These are phyloP conservation scores for Eupithecia pulchellata DNA, from an alignment of 2,888 invertebrate species.

Conservation along the genomic window DNA sequence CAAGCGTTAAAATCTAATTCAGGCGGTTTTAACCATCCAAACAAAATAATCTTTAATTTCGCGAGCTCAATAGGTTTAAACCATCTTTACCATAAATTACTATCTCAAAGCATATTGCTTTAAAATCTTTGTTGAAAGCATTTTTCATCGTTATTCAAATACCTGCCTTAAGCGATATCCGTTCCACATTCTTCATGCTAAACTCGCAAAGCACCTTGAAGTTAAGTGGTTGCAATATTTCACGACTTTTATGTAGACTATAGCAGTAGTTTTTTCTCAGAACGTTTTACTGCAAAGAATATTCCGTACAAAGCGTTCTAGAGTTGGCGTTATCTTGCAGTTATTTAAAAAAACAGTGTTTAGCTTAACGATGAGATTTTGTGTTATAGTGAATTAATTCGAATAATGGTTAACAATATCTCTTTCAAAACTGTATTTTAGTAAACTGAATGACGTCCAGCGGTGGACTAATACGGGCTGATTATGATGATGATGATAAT, in stretches of 20 bases:
- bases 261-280: neutral
- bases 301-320: neutral
- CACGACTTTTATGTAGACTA: slow-evolving; percentile 28
- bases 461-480: no score
- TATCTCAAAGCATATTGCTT: slow-evolving; percentile 10
- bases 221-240: slow-evolving; percentile 49
- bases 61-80: neutral
- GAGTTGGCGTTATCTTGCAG: neutral
- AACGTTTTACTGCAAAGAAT: neutral
- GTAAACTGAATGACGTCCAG: no score
- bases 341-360: neutral
- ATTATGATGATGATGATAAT: no score
- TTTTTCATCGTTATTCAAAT: slow-evolving; percentile 29
- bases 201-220: slow-evolving; percentile 33
- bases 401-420: no score
- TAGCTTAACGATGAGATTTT: no score
- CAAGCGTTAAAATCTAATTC: no score
- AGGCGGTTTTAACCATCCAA: neutral
- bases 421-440: no score
- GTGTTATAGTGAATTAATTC: neutral
- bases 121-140: slow-evolving; percentile 12
- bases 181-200: slow-evolving; percentile 40
- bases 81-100: slow-evolving; percentile 2
- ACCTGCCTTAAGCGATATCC: slow-evolving; percentile 32
- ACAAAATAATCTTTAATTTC: neutral